Conservation (phyloP, 2,797 vertebrate species). For the Novumbra hubbsi region DNA sequence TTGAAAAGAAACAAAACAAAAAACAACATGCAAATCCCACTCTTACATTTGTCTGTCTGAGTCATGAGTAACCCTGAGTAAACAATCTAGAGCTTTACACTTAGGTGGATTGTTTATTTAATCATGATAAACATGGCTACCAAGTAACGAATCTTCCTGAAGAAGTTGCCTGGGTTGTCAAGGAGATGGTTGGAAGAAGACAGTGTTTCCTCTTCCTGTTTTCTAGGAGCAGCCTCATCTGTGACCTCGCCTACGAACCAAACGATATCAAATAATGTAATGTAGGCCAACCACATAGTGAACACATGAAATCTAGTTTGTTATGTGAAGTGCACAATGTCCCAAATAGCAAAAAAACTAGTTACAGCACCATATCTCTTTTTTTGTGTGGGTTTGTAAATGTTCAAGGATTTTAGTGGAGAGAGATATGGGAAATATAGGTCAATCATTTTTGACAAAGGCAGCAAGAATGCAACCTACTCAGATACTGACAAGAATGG, state of each 20-base stretch:
- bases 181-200: slow-evolving; percentile 76
- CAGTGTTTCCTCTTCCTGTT: slow-evolving; percentile 66
- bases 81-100: background rate
- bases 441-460: too few relatives aligned
- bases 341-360: background rate
- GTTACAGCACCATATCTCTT: background rate
- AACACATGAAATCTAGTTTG: background rate
- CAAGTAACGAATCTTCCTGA: slow-evolving; percentile 76
- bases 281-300: background rate
- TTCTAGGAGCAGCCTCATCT: slow-evolving; percentile 61
- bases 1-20: slow-evolving; percentile 12
- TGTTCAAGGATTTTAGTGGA: too few relatives aligned
- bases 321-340: background rate
- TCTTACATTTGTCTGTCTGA: background rate
- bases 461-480: too few relatives aligned
- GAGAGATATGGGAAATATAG: too few relatives aligned
- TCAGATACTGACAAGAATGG: too few relatives aligned
- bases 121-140: slow-evolving; percentile 58
- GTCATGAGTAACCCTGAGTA: background rate
- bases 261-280: slow-evolving; percentile 51
- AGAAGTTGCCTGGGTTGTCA: slow-evolving; percentile 72
- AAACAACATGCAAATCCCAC: background rate
- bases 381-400: too few relatives aligned
- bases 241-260: slow-evolving; percentile 73
- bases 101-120: background rate